Evolutionary conservation across 2,113 vertebrate species (phyloP).

Genomic region (Morone chrysops): DNA sequence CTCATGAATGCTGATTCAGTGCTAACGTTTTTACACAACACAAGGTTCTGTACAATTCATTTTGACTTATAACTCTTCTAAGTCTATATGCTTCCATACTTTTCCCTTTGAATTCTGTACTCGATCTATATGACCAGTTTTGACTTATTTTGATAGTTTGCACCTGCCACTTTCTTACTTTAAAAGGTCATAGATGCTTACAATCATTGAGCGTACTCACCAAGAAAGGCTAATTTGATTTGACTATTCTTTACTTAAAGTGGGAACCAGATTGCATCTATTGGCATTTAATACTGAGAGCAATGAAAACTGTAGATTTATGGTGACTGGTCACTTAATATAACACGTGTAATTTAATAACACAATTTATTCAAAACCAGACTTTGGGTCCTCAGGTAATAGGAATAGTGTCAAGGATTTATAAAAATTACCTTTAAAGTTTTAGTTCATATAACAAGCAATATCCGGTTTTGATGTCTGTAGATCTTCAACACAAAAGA

Average conservation of each 20-base stretch:
- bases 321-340: no score
- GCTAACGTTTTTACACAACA: neutral
- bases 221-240: neutral
- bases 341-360: no score
- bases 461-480: no score
- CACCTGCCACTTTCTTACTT: neutral
- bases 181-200: neutral
- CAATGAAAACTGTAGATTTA: no score
- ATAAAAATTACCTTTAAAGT: no score
- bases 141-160: neutral
- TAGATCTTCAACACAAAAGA: no score
- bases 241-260: neutral
- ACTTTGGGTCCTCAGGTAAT: neutral
- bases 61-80: neutral
- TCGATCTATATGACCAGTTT: neutral
- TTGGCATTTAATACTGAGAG: no score
- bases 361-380: neutral
- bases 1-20: constrained; percentile 12
- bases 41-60: neutral
- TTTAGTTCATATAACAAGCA: no score
- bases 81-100: neutral
- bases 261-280: no score
- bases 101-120: neutral
- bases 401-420: no score
- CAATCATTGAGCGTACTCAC: neutral